Percentiles rank a stretch among this genome's conserved stretches.
These are phyloP conservation scores for Pachyuromys duprasi DNA, from an alignment of 2,797 vertebrate species.

Conservation along the genomic window DNA sequence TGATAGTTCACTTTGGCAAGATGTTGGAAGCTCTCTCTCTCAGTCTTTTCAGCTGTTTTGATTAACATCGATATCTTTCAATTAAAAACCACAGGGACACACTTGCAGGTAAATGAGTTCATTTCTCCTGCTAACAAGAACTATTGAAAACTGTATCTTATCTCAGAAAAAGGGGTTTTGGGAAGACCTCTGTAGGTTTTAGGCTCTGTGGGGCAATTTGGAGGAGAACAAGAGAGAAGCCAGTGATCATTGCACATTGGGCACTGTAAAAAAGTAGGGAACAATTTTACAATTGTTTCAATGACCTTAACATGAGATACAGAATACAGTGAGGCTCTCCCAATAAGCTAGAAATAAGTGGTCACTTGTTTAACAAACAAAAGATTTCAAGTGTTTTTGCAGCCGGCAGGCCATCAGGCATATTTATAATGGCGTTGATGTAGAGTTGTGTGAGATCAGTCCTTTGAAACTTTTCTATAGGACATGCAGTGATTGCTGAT, in stretches of 20 bases:
- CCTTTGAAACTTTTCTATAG: background rate
- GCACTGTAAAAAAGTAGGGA: background rate
- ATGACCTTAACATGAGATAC: background rate
- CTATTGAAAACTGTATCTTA: background rate
- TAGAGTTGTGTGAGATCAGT: background rate
- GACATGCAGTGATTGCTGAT: background rate
- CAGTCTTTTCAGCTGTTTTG: background rate
- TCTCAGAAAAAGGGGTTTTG: background rate
- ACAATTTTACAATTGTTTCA: background rate
- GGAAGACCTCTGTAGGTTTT: background rate
- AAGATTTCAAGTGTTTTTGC: background rate
- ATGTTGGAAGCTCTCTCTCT: too few relatives aligned
- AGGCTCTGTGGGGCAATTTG: background rate
- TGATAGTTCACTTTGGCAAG: background rate
- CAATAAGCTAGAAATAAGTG: background rate
- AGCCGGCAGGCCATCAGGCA: background rate
- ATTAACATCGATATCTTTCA: background rate
- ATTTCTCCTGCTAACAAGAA: background rate
- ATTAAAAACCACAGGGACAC: background rate
- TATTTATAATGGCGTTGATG: background rate
- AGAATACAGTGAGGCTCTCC: background rate
- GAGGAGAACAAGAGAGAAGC: background rate
- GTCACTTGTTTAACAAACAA: background rate
- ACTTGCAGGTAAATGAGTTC: background rate
- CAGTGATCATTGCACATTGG: background rate